Conservation (phyloP, 2,888 invertebrate species). For the Gibbula magus region DNA sequence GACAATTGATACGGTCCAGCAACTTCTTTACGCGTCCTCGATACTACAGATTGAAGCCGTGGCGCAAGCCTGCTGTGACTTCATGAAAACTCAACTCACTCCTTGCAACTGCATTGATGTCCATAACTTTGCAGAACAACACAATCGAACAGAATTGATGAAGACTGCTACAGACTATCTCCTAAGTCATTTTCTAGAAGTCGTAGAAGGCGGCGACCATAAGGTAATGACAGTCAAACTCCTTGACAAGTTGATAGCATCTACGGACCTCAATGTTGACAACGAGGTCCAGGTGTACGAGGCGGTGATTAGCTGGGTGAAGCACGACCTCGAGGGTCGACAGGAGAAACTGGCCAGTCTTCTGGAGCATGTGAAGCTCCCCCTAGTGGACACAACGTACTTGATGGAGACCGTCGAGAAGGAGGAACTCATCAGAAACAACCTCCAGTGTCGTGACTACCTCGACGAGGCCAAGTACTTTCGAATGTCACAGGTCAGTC, state of each 20-base stretch:
- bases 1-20: constrained; percentile 75
- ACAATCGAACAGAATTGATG: constrained; percentile 72
- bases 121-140: constrained; percentile 75
- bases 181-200: constrained; percentile 69
- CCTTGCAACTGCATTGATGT: constrained; percentile 76
- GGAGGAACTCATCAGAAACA: constrained; percentile 67
- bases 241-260: constrained; percentile 69
- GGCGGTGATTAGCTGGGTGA: constrained; percentile 75
- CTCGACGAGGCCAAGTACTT: constrained; percentile 75
- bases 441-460: constrained; percentile 74
- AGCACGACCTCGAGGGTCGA: constrained; percentile 66
- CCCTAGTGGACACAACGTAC: constrained; percentile 72
- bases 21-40: constrained; percentile 76
- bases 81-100: constrained; percentile 75
- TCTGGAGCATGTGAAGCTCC: constrained; percentile 72
- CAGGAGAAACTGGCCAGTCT: constrained; percentile 65
- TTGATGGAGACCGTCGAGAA: constrained; percentile 72
- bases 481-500: constrained; percentile 72
- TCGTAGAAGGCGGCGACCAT: constrained; percentile 70
- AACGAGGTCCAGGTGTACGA: constrained; percentile 73
- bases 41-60: constrained; percentile 76
- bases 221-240: constrained; percentile 61
- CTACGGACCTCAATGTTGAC: constrained; percentile 65
- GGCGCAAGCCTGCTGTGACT: constrained; percentile 75
- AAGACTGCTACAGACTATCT: constrained; percentile 70